Conservation (phyloP, 2,797 vertebrate genomes). For the Gymnothorax javanicus region DNA sequence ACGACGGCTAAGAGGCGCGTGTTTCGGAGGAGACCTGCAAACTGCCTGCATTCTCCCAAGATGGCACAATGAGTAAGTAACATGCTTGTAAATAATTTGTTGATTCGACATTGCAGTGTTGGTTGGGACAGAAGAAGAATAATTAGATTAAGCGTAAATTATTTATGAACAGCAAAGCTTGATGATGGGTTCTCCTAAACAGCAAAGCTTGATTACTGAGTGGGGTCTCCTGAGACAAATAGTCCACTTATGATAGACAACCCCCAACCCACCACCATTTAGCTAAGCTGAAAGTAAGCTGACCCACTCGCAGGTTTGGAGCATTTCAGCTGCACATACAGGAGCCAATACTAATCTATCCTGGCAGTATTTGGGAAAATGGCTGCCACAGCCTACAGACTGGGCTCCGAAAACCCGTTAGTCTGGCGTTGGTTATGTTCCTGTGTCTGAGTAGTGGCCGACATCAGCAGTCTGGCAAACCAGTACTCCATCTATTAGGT, state of each 20-base stretch:
- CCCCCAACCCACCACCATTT: not conserved
- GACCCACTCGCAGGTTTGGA: not conserved
- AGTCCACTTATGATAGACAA: not conserved
- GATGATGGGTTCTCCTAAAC: too few relatives aligned
- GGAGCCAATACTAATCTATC: not conserved
- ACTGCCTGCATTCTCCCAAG: too few relatives aligned
- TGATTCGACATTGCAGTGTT: too few relatives aligned
- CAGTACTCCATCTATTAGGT: not conserved
- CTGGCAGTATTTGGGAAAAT: not conserved
- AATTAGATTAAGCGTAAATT: not conserved
- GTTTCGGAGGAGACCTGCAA: too few relatives aligned
- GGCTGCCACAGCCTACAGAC: not conserved
- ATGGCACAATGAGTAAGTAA: too few relatives aligned
- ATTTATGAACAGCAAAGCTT: not conserved
- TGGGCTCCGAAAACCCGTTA: not conserved
- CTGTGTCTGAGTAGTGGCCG: not conserved
- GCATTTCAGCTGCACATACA: not conserved
- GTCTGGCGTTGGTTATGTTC: not conserved
- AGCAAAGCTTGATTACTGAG: too few relatives aligned
- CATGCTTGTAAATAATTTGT: too few relatives aligned
- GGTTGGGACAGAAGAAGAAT: too few relatives aligned
- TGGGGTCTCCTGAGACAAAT: not conserved
- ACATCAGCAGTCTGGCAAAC: not conserved
- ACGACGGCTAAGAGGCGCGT: too few relatives aligned
- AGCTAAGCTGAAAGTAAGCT: not conserved